These are phyloP conservation scores for Eumerus sabulonum DNA, from an alignment of 2,888 invertebrate genomes.

Conservation along the genomic window DNA sequence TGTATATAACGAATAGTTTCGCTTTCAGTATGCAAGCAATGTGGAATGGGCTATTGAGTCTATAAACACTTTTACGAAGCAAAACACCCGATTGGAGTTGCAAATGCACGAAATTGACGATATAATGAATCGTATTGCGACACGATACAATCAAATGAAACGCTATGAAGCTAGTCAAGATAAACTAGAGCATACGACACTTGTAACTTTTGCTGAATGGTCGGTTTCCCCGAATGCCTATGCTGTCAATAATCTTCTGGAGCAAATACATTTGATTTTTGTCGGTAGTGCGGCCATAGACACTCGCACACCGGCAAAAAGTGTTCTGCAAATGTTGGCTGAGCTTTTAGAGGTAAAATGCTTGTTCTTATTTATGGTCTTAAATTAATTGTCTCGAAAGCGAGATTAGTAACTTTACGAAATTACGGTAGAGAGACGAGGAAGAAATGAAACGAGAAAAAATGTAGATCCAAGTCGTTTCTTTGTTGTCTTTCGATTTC, in stretches of 20 bases:
- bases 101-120: constrained; percentile 83
- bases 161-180: constrained; percentile 81
- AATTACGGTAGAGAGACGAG: too few relatives aligned
- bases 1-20: too few relatives aligned
- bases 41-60: constrained; percentile 76
- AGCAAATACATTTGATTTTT: constrained; percentile 83
- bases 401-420: too few relatives aligned
- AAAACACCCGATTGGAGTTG: constrained; percentile 81
- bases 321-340: constrained; percentile 78
- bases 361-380: not conserved
- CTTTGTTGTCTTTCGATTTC: too few relatives aligned
- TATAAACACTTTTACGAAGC: constrained; percentile 73
- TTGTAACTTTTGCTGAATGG: constrained; percentile 85
- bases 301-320: constrained; percentile 79
- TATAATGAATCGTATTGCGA: constrained; percentile 81
- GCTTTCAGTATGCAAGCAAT: constrained; percentile 74
- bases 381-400: not conserved
- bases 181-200: constrained; percentile 82
- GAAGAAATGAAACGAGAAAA: too few relatives aligned
- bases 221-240: constrained; percentile 84
- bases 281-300: constrained; percentile 70
- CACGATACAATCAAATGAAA: constrained; percentile 82
- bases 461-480: too few relatives aligned
- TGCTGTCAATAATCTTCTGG: constrained; percentile 84
- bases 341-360: constrained; percentile 70